Conservation (phyloP, 1,140 invertebrate genomes). For the Bombus confusus region DNA sequence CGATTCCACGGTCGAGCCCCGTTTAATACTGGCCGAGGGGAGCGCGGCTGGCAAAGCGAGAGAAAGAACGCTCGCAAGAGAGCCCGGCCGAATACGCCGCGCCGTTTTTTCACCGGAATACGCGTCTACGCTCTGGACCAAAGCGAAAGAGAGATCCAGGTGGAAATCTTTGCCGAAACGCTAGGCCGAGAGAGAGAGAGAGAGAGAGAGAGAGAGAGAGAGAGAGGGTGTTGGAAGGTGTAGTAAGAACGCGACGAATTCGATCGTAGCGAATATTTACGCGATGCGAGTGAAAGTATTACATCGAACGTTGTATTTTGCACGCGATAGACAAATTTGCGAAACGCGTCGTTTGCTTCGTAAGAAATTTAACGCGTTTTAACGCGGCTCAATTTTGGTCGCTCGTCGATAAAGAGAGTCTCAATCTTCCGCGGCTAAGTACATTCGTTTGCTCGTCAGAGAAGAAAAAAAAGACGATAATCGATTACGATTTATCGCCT, state of each 20-base stretch:
- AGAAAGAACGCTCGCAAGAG: background rate
- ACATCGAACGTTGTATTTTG: no score
- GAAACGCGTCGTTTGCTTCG: no score
- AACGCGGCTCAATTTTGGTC: no score
- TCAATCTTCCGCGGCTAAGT: no score
- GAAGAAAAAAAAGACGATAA: background rate
- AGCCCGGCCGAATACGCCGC: constrained; percentile 4
- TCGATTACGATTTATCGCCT: background rate
- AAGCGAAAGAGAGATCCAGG: constrained; percentile 10
- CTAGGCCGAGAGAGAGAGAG: background rate
- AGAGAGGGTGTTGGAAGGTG: background rate
- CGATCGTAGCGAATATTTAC: no score
- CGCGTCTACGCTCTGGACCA: background rate
- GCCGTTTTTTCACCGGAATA: constrained; percentile 31
- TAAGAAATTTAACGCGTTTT: no score
- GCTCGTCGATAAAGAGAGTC: no score
- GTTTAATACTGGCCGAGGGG: constrained; percentile 9
- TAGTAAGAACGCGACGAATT: background rate
- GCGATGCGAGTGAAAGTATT: no score
- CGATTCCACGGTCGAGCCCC: constrained; percentile 46
- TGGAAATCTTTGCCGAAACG: constrained; percentile 22
- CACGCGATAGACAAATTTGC: no score
- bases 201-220: no score
- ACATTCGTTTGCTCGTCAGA: background rate
- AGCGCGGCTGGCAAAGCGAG: background rate